Percentiles rank a stretch among this genome's conserved stretches.
These are phyloP conservation scores for Drosophila seguyi DNA, from an alignment of 1,140 invertebrate species.

Conservation along the genomic window DNA sequence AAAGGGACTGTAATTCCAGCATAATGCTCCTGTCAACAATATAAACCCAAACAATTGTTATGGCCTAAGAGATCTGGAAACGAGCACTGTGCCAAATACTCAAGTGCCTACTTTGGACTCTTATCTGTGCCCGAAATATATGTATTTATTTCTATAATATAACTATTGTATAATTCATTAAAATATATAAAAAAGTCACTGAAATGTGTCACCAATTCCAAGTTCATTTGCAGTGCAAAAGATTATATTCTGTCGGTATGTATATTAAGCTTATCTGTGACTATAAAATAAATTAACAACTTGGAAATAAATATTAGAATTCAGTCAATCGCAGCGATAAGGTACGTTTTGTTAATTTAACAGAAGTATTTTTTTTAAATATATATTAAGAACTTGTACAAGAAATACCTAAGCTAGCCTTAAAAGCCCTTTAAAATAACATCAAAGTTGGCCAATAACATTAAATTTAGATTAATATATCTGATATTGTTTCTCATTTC, in stretches of 20 bases:
- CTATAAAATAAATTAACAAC: not conserved
- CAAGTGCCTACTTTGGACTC: not conserved
- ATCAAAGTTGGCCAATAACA: not conserved
- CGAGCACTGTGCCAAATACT: constrained; percentile 4
- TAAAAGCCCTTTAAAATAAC: not conserved
- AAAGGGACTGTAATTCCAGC: not conserved
- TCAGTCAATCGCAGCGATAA: not conserved
- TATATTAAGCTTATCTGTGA: not conserved
- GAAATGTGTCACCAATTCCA: constrained; percentile 11
- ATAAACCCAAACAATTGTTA: constrained; percentile 1
- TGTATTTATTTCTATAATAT: constrained; percentile 9
- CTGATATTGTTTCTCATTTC: not conserved
- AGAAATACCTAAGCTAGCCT: not conserved
- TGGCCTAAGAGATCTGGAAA: not conserved
- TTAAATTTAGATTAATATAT: not conserved
- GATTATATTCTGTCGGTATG: not conserved
- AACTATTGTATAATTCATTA: constrained; percentile 9
- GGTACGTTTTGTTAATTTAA: not conserved
- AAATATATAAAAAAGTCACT: not conserved
- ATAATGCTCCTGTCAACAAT: not conserved
- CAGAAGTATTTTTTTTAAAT: not conserved
- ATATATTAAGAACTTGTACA: not conserved
- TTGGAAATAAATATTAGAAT: not conserved
- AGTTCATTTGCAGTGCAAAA: not conserved
- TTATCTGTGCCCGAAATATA: constrained; percentile 4